Evolutionary conservation across 2,113 vertebrate species (phyloP).

Genomic region (Centropus unirufus): DNA sequence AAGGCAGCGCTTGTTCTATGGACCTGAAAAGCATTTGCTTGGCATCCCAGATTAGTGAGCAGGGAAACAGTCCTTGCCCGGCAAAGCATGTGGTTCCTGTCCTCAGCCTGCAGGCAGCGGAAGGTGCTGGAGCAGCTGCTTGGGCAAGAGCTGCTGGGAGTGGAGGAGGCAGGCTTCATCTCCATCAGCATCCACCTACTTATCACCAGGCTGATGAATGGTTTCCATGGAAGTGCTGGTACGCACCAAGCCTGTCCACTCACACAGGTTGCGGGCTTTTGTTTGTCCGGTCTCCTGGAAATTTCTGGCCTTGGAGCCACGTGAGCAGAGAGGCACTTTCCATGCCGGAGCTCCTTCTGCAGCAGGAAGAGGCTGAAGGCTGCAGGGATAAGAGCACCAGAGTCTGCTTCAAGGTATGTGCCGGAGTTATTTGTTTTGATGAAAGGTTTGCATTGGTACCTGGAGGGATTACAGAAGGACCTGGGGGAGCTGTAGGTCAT

Average conservation of each 20-base stretch:
- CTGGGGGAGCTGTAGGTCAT: background rate
- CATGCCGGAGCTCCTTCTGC: fast-evolving
- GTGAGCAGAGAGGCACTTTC: fast-evolving
- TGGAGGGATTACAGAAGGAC: background rate
- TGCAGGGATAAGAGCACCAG: background rate
- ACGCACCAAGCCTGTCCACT: fast-evolving
- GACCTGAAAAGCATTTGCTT: background rate
- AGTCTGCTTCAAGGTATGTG: background rate
- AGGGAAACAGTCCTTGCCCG: background rate
- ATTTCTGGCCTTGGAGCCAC: background rate
- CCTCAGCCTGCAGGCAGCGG: background rate
- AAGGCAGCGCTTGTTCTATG: conserved; percentile 31
- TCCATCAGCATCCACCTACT: background rate
- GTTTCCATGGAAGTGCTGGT: background rate
- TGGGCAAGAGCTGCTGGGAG: background rate
- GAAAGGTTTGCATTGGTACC: background rate
- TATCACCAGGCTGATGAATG: background rate
- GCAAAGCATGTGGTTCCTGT: fast-evolving
- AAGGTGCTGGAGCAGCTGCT: background rate
- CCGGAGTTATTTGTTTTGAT: background rate
- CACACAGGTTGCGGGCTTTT: background rate
- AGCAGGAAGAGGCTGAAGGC: background rate
- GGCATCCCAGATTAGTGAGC: background rate
- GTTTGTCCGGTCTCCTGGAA: background rate
- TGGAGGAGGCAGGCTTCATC: background rate